Base-by-base conservation (phyloP, 2,888 invertebrate species). In the Tenthredo scrophulariae region DNA sequence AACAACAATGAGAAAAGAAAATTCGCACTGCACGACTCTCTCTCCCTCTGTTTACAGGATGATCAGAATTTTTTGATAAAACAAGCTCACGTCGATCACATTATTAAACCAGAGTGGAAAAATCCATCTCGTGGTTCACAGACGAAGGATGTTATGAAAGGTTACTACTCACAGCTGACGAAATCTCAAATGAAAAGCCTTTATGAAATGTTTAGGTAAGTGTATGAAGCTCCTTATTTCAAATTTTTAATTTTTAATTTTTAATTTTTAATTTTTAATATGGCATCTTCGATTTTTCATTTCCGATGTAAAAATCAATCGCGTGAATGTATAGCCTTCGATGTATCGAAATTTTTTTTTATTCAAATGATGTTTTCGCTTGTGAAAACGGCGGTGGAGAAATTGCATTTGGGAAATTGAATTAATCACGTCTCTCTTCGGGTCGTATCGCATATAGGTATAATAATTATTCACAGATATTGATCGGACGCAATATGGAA, bases 31-130 rank as follows among this genome's bases (percentile, higher is more conserved):
- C 54, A 54, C 18, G n/a, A 33, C 1, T 18, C 33, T 67, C 33
- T 62, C 37, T 62, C 7, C 7, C 15, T 58, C 40, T 43, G 80
- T 67, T 83, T 91, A n/a, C 92, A 96, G 96, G 96, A 97, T 91
- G 97, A 97, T 94, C 97, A 97, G 94, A 95, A 96, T 91, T 97
- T 96, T 94, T 94, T 97, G 89, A 97, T 97, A 90, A 96, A 96
- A 92, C 95, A 96, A 93, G 96, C 97, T 74, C 96, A 95, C 46
- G 95, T 97, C 77, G 96, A 96, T 89, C 96, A 96, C 88, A 94
- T 97, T 85, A 96, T 97, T 85, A 96, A 96, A 91, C 97, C 97
- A 0, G 97, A 97, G 90, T 97, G 97, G 97, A 96, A 96, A 88
- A 97, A 97, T 93, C 96, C 96, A 87, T 97, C 97, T 50, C 96